phyloP scores from a whole-genome alignment of 2,113 vertebrate species.

The Lophura nycthemera region DNA sequence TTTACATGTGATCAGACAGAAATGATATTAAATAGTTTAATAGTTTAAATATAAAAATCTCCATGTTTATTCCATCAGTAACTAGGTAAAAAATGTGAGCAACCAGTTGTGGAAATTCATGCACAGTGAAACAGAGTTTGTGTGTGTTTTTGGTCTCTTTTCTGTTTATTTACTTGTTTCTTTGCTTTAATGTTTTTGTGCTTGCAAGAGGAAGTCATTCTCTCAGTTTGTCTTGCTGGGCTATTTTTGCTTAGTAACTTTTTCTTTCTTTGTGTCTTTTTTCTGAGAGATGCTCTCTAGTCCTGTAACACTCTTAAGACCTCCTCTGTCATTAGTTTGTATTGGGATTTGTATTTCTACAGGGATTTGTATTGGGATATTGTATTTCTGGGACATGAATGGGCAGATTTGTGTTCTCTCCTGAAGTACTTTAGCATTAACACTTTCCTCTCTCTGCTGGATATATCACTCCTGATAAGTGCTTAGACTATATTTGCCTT shows the following conservation, averaged over 20 bases:
- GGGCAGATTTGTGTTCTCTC: background rate
- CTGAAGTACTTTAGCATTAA: background rate
- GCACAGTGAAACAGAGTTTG: background rate
- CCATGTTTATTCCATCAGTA: background rate
- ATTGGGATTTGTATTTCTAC: no score
- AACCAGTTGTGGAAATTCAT: background rate
- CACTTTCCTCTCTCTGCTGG: background rate
- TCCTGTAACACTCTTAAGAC: background rate
- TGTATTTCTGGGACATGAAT: background rate
- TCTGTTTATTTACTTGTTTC: background rate
- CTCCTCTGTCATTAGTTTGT: background rate
- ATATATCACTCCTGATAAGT: background rate
- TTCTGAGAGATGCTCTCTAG: background rate
- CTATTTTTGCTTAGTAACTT: background rate
- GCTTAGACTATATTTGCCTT: background rate
- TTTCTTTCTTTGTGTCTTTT: background rate
- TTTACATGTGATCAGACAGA: background rate
- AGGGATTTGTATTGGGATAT: no score
- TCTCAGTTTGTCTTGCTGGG: background rate
- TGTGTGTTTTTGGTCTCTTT: background rate
- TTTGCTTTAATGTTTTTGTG: background rate
- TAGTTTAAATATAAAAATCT: background rate
- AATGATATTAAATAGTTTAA: background rate
- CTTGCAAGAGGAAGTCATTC: background rate
- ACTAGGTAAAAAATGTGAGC: background rate